Percentiles rank a stretch among this genome's conserved stretches.
phyloP scores from a whole-genome alignment of 1,140 invertebrate genomes.

The Bombus sibiricus region DNA sequence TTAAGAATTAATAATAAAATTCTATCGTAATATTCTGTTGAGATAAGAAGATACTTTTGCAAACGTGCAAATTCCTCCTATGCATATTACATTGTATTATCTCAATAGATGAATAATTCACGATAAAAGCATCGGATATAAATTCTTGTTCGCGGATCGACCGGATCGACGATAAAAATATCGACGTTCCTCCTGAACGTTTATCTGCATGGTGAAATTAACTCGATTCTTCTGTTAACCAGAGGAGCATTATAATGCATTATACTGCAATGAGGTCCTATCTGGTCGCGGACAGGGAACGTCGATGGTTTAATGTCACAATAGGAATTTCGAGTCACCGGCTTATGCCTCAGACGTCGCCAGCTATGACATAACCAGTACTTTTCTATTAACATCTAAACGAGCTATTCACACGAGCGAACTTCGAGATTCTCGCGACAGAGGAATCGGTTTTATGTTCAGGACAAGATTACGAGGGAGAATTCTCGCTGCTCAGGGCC shows the following conservation, averaged over 20 bases:
- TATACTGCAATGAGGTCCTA: neutral
- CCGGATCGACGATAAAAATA: neutral
- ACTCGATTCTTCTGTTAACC: conserved; percentile 47
- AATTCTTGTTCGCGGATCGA: conserved; percentile 8
- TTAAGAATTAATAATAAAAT: too few species aligned
- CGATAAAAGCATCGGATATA: neutral
- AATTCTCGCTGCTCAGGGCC: conserved; percentile 33
- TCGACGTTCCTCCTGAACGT: conserved; percentile 1
- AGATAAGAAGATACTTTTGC: neutral
- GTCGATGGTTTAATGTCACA: conserved; percentile 52
- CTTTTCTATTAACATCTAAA: conserved; percentile 63
- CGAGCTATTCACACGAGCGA: conserved; percentile 57
- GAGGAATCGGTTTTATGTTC: conserved; percentile 46
- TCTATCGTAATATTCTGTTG: too few species aligned
- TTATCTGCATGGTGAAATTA: conserved; percentile 28
- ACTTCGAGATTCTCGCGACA: conserved; percentile 17
- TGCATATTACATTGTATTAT: conserved; percentile 1
- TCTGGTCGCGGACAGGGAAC: conserved; percentile 17
- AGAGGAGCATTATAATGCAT: conserved; percentile 10
- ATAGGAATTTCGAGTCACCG: conserved; percentile 51
- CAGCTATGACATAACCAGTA: conserved; percentile 53
- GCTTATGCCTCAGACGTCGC: conserved; percentile 29
- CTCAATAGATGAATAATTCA: neutral
- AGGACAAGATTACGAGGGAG: conserved; percentile 43
- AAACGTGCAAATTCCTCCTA: too few species aligned